phyloP scores from a whole-genome alignment of 1,140 invertebrate species.

The Apolygus lucorum region DNA sequence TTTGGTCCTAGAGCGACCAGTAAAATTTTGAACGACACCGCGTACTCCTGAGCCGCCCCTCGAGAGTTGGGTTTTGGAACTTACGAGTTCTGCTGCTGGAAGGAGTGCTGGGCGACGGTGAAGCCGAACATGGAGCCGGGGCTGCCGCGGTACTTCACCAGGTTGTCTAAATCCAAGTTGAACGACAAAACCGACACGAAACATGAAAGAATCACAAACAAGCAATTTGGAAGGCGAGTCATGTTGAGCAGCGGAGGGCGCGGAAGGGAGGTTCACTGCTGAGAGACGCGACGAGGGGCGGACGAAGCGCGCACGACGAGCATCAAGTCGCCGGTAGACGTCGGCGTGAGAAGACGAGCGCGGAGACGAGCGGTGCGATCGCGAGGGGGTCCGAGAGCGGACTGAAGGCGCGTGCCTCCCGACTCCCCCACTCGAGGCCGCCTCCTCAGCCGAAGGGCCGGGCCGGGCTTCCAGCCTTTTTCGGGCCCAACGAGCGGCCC shows the following conservation, averaged over 20 bases:
- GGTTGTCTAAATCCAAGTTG: constrained; percentile 44
- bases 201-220: not conserved
- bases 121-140: constrained; percentile 46
- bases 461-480: too few relatives aligned
- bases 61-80: too few relatives aligned
- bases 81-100: too few relatives aligned
- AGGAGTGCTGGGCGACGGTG: constrained; percentile 45
- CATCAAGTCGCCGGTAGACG: not conserved
- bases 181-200: constrained; percentile 33
- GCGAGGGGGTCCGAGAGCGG: not conserved
- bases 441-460: too few relatives aligned
- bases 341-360: not conserved
- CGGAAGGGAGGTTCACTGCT: too few relatives aligned
- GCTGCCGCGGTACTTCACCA: constrained; percentile 40
- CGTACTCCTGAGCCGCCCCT: too few relatives aligned
- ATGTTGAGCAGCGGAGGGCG: not conserved
- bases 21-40: too few relatives aligned
- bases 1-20: too few relatives aligned
- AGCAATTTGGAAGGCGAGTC: not conserved
- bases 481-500: too few relatives aligned
- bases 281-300: not conserved
- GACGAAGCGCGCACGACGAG: not conserved
- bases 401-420: too few relatives aligned
- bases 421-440: too few relatives aligned
- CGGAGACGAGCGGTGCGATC: constrained; percentile 5